Conservation (phyloP, 2,113 vertebrate species). For the Myotis yumanensis region DNA sequence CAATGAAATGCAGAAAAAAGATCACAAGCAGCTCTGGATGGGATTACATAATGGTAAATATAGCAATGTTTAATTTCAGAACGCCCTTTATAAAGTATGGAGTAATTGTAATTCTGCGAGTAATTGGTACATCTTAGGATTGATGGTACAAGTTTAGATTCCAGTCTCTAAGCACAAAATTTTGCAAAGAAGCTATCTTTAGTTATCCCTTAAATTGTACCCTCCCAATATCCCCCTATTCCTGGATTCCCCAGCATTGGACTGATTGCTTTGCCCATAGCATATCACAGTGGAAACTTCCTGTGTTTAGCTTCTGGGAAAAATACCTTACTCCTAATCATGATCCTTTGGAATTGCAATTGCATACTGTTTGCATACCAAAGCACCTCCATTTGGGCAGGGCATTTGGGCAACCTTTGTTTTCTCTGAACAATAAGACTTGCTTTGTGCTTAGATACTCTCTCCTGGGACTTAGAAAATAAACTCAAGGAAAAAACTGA, state of each 20-base stretch:
- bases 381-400: neutral
- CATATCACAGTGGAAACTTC: neutral
- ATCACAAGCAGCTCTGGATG: slow-evolving; percentile 99
- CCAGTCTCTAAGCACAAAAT: neutral
- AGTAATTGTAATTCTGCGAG: neutral
- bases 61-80: neutral
- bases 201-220: neutral
- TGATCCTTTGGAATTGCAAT: neutral
- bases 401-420: neutral
- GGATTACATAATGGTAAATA: slow-evolving; percentile 96
- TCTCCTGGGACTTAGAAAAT: neutral
- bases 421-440: neutral
- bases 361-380: neutral
- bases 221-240: neutral
- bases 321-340: neutral
- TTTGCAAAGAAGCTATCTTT: neutral
- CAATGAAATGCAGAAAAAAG: slow-evolving; percentile 99
- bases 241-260: neutral
- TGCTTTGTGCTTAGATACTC: neutral
- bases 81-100: neutral
- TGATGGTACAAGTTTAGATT: neutral
- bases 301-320: slow-evolving; percentile 31
- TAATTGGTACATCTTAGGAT: neutral
- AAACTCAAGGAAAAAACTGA: neutral
- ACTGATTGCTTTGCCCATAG: neutral